A percentile compares a stretch with the other conserved stretches of the same genome.
Conservation (phyloP, 2,797 vertebrate genomes). For the Cyclura pinguis region DNA sequence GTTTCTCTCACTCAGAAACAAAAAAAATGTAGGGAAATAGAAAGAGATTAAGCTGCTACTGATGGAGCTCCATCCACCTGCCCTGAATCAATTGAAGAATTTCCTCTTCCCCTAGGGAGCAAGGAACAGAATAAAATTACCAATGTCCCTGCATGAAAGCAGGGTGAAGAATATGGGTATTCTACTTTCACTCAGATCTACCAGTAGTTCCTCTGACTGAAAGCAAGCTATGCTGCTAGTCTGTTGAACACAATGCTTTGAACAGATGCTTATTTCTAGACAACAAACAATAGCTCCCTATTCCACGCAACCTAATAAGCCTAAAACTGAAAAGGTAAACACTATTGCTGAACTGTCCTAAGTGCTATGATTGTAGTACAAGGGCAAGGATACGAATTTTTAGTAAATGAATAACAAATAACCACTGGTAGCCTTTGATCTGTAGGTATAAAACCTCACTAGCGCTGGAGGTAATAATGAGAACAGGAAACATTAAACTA, state of each 20-base stretch:
- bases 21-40: not conserved
- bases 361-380: not conserved
- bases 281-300: conserved; percentile 20
- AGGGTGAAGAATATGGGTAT: not conserved
- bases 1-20: not conserved
- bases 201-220: conserved; percentile 35
- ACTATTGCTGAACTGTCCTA: not conserved
- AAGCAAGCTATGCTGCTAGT: conserved; percentile 54
- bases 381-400: not conserved
- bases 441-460: not conserved
- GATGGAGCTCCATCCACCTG: too few relatives aligned
- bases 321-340: not conserved
- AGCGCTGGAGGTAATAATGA: not conserved
- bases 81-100: not conserved
- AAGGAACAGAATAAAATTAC: not conserved
- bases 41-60: not conserved
- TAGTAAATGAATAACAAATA: not conserved
- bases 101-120: not conserved
- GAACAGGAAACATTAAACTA: not conserved
- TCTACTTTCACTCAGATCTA: not conserved
- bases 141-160: not conserved
- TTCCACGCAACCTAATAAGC: not conserved
- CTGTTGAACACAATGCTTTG: conserved; percentile 59
- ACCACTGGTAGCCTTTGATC: conserved; percentile 18
- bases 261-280: conserved; percentile 35